Evolutionary conservation across 2,113 vertebrate genomes (phyloP), one percentile per base, ranked within the genome.

Genomic region (Plecotus auritus): DNA sequence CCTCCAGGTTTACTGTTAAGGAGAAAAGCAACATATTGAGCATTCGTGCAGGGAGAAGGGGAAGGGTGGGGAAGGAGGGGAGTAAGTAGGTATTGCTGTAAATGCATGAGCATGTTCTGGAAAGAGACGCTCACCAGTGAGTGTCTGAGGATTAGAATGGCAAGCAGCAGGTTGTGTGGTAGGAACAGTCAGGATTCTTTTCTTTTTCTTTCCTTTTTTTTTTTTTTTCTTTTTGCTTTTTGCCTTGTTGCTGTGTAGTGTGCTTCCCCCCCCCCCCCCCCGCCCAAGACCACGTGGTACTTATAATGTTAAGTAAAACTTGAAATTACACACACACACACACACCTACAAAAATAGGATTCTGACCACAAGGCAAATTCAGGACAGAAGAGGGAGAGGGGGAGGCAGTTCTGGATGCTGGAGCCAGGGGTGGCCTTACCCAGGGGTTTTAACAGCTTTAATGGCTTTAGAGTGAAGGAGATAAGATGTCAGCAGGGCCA

Each of bases 401-500:
- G 85, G 35, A 66, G 51, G 18, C 5, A 47, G 13, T 40, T 16
- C 30, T 13, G 66, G 45, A 49, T 11, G 18, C 54, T 17, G 42
- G 78, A 26, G 45, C 11, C 32, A 11, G 28, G 26, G 12, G 13
- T 23, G 26, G 22, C 72, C 54, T 64, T 35, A 18, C 10, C 32
- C 64, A 0, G 2, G 35, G 13, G 54, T 40, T 82, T 17, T 45
- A 22, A 22, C 17, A 23, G 8, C 22, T 35, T 12, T 4, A 1
- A 3, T 37, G 92, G 45, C 56, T 92, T 73, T 74, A 16, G 17
- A 23, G 56, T 72, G 73, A 72, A 67, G 66, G 66, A 10, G 40
- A 37, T 37, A 2, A 59, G 47, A 23, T 0, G 1, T n/a, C 37
- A 5, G 7, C 1, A 2, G 51, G 49, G 10, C 20, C 1, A 0